Conservation (phyloP, 1,140 invertebrate species). For the Musca domestica region DNA sequence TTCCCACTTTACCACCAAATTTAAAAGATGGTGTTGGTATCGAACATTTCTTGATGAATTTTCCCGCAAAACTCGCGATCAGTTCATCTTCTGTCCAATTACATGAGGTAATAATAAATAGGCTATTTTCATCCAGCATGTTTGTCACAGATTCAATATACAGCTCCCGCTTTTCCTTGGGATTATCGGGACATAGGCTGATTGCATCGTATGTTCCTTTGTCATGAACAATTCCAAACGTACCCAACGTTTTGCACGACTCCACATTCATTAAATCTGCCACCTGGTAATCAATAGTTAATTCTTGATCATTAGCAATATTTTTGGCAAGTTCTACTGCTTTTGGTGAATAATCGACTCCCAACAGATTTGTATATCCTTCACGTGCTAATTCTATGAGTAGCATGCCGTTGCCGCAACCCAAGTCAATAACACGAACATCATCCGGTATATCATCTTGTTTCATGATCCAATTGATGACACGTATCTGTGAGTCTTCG, state of each 20-base stretch:
- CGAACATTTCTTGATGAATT: constrained; percentile 62
- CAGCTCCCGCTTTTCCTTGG: constrained; percentile 60
- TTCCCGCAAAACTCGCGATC: constrained; percentile 65
- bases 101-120: constrained; percentile 87
- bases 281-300: constrained; percentile 61
- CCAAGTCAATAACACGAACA: constrained; percentile 65
- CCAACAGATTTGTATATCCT: constrained; percentile 72
- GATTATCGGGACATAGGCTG: constrained; percentile 71
- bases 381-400: constrained; percentile 72
- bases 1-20: constrained; percentile 82
- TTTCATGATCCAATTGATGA: constrained; percentile 67
- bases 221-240: constrained; percentile 72
- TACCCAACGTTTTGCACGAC: constrained; percentile 34
- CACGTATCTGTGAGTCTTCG: constrained; percentile 71
- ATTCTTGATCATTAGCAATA: constrained; percentile 61
- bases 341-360: constrained; percentile 80
- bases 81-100: constrained; percentile 91
- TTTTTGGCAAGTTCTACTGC: constrained; percentile 73
- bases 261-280: constrained; percentile 36
- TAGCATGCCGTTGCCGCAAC: constrained; percentile 90
- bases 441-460: constrained; percentile 51
- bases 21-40: constrained; percentile 78
- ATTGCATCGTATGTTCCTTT: constrained; percentile 95
- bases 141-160: constrained; percentile 69
- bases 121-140: constrained; percentile 60